Percentiles rank a stretch among this genome's conserved stretches.
These are phyloP conservation scores for Drosophila jambulina DNA, from an alignment of 1,140 invertebrate genomes.

Conservation along the genomic window DNA sequence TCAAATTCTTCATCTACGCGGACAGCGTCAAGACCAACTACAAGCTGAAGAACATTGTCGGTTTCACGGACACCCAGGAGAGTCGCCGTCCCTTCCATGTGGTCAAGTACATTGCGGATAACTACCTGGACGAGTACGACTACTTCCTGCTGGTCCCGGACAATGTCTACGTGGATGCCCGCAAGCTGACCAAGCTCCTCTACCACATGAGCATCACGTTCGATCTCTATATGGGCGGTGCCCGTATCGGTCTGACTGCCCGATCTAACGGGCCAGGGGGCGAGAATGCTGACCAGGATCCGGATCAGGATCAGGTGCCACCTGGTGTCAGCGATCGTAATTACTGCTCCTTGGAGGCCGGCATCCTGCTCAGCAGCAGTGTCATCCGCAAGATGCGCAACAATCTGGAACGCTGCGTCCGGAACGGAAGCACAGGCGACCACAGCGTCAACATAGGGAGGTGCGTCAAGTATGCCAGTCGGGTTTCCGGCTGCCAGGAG, in stretches of 20 bases:
- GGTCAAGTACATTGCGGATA: conserved; percentile 95
- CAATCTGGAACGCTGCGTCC: conserved; percentile 94
- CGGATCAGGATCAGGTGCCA: conserved; percentile 6
- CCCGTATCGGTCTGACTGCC: conserved; percentile 46
- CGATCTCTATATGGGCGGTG: conserved; percentile 91
- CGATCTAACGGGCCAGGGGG: conserved; percentile 1
- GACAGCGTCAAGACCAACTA: conserved; percentile 89
- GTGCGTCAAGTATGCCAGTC: conserved; percentile 91
- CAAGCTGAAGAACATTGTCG: conserved; percentile 91
- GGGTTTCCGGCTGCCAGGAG: conserved; percentile 87
- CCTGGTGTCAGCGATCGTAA: conserved; percentile 70
- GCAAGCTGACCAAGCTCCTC: conserved; percentile 89
- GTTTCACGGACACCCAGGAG: conserved; percentile 91
- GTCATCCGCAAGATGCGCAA: conserved; percentile 90
- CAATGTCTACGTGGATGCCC: conserved; percentile 91
- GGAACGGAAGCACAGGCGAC: conserved; percentile 91
- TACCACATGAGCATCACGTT: conserved; percentile 92
- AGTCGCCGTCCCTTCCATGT: conserved; percentile 92
- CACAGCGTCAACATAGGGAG: conserved; percentile 93
- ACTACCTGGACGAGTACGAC: conserved; percentile 95
- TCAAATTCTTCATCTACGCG: conserved; percentile 90
- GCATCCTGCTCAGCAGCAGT: conserved; percentile 91
- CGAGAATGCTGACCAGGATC: background rate
- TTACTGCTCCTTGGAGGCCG: conserved; percentile 87
- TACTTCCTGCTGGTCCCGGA: conserved; percentile 95